A percentile compares a stretch with the other conserved stretches of the same genome.
These are phyloP conservation scores for Oopsacas minuta DNA, from an alignment of 37 sponge, comb jelly and placozoan genomes.

Conservation along the genomic window DNA sequence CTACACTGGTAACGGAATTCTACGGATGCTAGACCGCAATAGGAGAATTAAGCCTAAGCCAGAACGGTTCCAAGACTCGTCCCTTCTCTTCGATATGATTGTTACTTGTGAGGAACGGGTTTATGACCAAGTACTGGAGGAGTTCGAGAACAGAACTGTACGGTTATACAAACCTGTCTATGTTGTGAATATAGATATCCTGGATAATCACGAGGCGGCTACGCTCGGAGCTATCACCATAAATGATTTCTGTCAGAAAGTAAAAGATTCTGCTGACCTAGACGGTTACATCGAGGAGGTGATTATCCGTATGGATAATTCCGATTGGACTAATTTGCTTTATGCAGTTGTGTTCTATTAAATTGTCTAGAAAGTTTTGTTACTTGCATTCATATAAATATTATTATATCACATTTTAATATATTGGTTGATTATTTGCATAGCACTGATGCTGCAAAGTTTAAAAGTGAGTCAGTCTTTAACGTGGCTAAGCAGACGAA, in stretches of 20 bases:
- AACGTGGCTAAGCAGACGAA: no score
- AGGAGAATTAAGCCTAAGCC: slow-evolving; percentile 74
- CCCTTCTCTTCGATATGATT: slow-evolving; percentile 64
- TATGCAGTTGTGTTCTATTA: slow-evolving; percentile 3
- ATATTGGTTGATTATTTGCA: no score
- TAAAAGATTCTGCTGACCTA: slow-evolving; percentile 23
- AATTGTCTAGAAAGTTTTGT: not conserved
- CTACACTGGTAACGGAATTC: slow-evolving; percentile 90
- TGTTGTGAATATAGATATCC: slow-evolving; percentile 81
- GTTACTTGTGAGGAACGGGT: slow-evolving; percentile 90
- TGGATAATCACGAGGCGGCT: slow-evolving; percentile 96
- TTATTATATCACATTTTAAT: no score
- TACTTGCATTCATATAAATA: no score
- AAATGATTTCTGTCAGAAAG: slow-evolving; percentile 70
- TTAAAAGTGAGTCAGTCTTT: no score
- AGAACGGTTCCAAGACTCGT: slow-evolving; percentile 71
- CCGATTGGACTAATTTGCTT: slow-evolving; percentile 2
- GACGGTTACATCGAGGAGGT: slow-evolving; percentile 17
- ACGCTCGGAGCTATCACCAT: slow-evolving; percentile 84
- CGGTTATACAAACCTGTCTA: slow-evolving; percentile 49
- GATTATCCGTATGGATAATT: slow-evolving; percentile 5
- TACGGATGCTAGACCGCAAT: slow-evolving; percentile 94
- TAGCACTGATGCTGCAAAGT: no score
- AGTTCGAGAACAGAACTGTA: slow-evolving; percentile 34
- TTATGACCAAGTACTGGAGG: slow-evolving; percentile 83